Percentiles rank a stretch among this genome's conserved stretches.
phyloP scores from a whole-genome alignment of 2,113 vertebrate species.

The Vidua macroura region DNA sequence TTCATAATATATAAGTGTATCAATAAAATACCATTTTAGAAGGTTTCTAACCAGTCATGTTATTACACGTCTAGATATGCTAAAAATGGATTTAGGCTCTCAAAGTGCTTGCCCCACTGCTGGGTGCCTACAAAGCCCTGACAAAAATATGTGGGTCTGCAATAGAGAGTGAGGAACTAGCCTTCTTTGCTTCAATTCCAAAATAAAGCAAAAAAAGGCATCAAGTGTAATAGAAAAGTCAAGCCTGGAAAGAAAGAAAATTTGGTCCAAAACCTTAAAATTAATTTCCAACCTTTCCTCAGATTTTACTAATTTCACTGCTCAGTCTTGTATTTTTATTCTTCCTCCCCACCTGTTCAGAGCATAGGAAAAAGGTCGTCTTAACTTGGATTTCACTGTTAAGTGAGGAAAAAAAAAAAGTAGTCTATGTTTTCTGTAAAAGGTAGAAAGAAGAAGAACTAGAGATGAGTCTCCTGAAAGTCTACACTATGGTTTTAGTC shows the following conservation, averaged over 20 bases:
- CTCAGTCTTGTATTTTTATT: background rate
- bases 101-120: background rate
- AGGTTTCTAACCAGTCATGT: slow-evolving; percentile 13
- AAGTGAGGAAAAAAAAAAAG: background rate
- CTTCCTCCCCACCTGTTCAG: background rate
- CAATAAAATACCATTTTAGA: background rate
- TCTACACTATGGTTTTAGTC: background rate
- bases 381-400: background rate
- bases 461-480: background rate
- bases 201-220: background rate
- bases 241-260: background rate
- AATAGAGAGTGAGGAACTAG: background rate
- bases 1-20: background rate
- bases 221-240: background rate
- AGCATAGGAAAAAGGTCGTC: background rate
- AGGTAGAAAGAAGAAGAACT: background rate
- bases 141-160: background rate
- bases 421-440: background rate
- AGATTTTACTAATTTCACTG: background rate
- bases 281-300: background rate
- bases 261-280: background rate
- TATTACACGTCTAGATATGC: slow-evolving; percentile 38
- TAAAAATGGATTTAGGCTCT: slow-evolving; percentile 29
- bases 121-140: background rate
- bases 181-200: background rate